Evolutionary conservation across 2,888 invertebrate species (phyloP).

Genomic region (Bedellia somnulentella): DNA sequence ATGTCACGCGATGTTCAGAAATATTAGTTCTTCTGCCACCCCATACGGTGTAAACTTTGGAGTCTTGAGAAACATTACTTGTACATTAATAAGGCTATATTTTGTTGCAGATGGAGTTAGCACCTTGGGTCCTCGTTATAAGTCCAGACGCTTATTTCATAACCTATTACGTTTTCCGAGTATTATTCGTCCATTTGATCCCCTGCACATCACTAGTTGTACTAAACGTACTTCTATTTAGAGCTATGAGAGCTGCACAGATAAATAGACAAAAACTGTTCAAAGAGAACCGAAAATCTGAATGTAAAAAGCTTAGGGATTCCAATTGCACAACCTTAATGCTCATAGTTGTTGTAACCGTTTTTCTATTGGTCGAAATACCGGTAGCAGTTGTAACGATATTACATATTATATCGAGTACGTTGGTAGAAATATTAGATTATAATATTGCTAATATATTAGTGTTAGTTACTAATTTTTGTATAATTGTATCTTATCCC

Average conservation of each 20-base stretch:
- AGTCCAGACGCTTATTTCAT: slow-evolving; percentile 79
- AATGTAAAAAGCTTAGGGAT: slow-evolving; percentile 76
- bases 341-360: slow-evolving; percentile 85
- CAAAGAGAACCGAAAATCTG: slow-evolving; percentile 66
- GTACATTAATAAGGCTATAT: no score
- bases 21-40: no score
- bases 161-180: slow-evolving; percentile 81
- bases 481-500: slow-evolving; percentile 88
- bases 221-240: slow-evolving; percentile 83
- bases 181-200: slow-evolving; percentile 87
- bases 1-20: no score
- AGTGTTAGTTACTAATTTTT: slow-evolving; percentile 85
- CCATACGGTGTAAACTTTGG: no score
- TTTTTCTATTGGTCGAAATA: slow-evolving; percentile 81
- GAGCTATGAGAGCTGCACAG: slow-evolving; percentile 84
- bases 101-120: slow-evolving; percentile 49
- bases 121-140: slow-evolving; percentile 72
- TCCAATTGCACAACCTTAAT: slow-evolving; percentile 86
- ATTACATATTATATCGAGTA: slow-evolving; percentile 79
- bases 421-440: slow-evolving; percentile 71
- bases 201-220: slow-evolving; percentile 89
- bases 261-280: slow-evolving; percentile 75
- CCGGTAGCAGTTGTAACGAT: slow-evolving; percentile 82
- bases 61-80: no score
- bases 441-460: slow-evolving; percentile 77